Base-by-base conservation (phyloP, 1,140 invertebrate species). In the Drosophila ogumai region DNA sequence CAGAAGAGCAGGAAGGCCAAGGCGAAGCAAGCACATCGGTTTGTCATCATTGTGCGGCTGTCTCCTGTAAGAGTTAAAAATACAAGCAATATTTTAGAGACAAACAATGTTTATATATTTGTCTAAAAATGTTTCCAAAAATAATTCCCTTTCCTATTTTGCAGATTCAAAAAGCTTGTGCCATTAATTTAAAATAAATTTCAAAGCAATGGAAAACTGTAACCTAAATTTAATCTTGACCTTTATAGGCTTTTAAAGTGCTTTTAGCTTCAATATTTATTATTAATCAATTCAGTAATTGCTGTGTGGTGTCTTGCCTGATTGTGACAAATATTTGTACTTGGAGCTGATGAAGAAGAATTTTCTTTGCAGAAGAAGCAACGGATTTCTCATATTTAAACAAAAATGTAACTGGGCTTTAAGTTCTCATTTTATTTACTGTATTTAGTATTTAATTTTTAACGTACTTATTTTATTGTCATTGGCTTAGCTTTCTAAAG, bases 11-110 rank as follows among this genome's bases (percentile, higher is more conserved):
- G 63, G 40, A 91, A 56, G 15, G 79, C 77, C 79, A 92, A 64
- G 65, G 73, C 66, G 54, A 74, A 68, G 59, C 77, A 72, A 47
- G 82, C 66, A 32, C 80, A 76, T 75, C 78, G 75, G 63, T 90
- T 92, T 56, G 91, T 86, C 84, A 91, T 86, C 91, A 91, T 92
- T 71, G 66, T 74, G 75, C 52, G 58, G 49, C 60, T 49, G 63
- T 58, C 66, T 54, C 50, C 81, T 87, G 50, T 28, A 85, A 79
- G 7, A 22, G 12, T 32, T 56, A 3, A 56, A 52, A 67, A 36
- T 38, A 5, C 1, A 28, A 15, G 19, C 2, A 4, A 50, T 19
- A 32, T 52, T 34, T 4, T 28, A 47, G 13, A 47, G 7, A 9
- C 7, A 28, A 3, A 22, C 0, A 46, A 8, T 8, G 9, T 10